These are phyloP conservation scores for Sebastes itinus DNA, from an alignment of 2,797 vertebrate genomes.

Conservation along the genomic window DNA sequence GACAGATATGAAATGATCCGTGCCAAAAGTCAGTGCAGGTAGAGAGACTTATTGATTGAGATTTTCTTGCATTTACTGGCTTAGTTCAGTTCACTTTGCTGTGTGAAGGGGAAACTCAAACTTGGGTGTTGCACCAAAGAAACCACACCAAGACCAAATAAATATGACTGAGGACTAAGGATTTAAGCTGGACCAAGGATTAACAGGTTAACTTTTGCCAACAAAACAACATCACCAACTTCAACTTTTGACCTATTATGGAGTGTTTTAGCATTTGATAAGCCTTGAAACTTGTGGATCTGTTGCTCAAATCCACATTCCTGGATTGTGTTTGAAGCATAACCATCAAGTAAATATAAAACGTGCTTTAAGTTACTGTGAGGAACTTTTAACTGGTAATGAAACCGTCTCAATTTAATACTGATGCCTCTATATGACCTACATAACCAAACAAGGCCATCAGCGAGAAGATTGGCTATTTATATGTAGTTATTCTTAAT, in stretches of 20 bases:
- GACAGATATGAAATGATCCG: neutral
- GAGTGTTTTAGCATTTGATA: neutral
- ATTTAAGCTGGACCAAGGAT: neutral
- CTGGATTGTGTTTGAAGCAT: neutral
- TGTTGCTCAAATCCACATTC: neutral
- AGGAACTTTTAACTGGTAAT: too few relatives aligned
- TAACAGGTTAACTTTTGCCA: accelerated
- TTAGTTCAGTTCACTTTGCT: neutral
- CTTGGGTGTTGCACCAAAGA: neutral
- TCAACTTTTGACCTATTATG: too few relatives aligned
- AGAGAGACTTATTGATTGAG: neutral
- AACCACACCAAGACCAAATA: neutral
- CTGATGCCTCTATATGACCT: too few relatives aligned
- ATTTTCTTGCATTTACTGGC: neutral
- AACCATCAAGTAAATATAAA: neutral
- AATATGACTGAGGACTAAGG: neutral
- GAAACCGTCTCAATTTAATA: too few relatives aligned
- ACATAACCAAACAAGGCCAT: too few relatives aligned
- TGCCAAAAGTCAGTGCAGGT: neutral
- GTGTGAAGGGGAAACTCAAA: neutral
- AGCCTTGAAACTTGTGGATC: neutral
- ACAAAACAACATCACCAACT: too few relatives aligned
- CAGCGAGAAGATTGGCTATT: too few relatives aligned
- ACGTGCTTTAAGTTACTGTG: accelerated
- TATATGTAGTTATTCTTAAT: too few relatives aligned